Evolutionary conservation across 2,888 invertebrate species (phyloP).

Genomic region (Patella pellucida): DNA sequence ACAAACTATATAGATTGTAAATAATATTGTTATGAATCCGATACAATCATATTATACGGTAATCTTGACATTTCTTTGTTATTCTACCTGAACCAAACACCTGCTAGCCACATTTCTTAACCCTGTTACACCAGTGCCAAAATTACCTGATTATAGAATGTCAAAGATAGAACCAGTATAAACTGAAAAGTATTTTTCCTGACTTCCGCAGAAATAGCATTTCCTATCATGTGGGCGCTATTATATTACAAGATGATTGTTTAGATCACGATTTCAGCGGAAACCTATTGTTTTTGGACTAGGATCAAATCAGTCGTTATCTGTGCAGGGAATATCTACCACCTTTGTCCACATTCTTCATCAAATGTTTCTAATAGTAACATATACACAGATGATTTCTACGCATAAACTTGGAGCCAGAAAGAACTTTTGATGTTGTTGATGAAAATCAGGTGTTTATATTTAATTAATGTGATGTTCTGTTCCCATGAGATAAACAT

Average conservation of each 20-base stretch:
- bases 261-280: not conserved
- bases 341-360: slow-evolving; percentile 3
- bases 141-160: slow-evolving; percentile 6
- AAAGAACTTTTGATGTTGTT: no score
- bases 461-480: no score
- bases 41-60: no score
- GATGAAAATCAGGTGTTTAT: no score
- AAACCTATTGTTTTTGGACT: slow-evolving; percentile 6
- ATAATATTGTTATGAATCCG: no score
- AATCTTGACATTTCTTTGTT: slow-evolving; percentile 3
- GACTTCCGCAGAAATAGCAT: not conserved
- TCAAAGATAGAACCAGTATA: slow-evolving; percentile 5
- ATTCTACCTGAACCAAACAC: slow-evolving; percentile 1
- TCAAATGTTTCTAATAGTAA: slow-evolving; percentile 9
- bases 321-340: not conserved
- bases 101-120: not conserved
- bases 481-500: no score
- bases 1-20: no score
- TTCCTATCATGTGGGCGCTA: not conserved
- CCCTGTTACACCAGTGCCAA: not conserved
- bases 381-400: not conserved
- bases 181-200: not conserved
- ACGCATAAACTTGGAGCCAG: not conserved
- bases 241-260: slow-evolving; percentile 2
- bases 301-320: slow-evolving; percentile 3